Base-by-base conservation (phyloP, 2,113 vertebrate species). In the Aegithalos caudatus region DNA sequence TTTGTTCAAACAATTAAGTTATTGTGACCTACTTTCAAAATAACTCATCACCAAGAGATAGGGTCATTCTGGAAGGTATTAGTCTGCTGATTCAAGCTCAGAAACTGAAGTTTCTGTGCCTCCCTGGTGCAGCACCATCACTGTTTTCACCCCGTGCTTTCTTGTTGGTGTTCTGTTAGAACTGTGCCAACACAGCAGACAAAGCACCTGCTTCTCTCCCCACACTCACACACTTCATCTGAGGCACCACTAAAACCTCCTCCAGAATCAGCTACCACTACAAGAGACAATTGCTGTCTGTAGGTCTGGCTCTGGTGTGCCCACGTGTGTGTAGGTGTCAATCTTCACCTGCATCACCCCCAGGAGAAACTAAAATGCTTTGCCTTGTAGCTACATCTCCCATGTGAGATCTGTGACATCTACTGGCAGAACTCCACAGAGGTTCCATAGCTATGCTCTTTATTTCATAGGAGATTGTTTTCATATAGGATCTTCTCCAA, bases 251-350 rank as follows among this genome's bases (percentile, higher is more conserved):
- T 24, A 35, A 77, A 85, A 50, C 38, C 24, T 65, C 24, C 48
- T 62, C 24, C 35, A 72, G n/a, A 66, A 62, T 11, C 80, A 92
- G 12, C 23, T 50, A 13, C 23, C 42, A 4, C 61, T 51, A 31
- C 14, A 80, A 35, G 54, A 82, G 24, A 11, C 1, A 20, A 3
- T 28, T n/a, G 67, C 22, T 40, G 2, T 4, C 3, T 5, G 7
- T 7, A 23, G 10, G 17, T 25, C 12, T n/a, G 48, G 21, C 7
- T n/a, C 7, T 2, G 4, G 3, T 9, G 7, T 47, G 58, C n/a
- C 56, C 27, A 11, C 3, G 0, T 12, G 8, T 8, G 10, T 37
- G 21, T 5, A 4, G 0, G 0, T 21, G 18, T 13, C 7, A 9
- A 40, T 27, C 14, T 27, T 6, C 51, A 91, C 14, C 48, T 48